A percentile compares a stretch with the other conserved stretches of the same genome.
Conservation (phyloP, 2,113 vertebrate genomes). For the Semnopithecus entellus region DNA sequence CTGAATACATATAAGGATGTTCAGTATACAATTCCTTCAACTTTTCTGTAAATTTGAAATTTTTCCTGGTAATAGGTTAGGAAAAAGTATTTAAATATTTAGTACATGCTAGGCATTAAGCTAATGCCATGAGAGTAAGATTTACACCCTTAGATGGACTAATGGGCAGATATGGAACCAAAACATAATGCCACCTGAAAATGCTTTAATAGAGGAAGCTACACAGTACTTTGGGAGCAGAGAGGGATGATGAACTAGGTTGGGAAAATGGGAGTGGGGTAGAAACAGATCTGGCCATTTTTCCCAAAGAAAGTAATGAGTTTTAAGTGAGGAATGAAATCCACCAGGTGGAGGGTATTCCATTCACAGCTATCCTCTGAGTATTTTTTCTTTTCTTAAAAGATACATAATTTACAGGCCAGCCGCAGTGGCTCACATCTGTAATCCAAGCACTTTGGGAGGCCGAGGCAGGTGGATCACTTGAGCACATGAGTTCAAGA, state of each 20-base stretch:
- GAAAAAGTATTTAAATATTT: conserved; percentile 24
- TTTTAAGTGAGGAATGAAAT: background rate
- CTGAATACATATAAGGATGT: background rate
- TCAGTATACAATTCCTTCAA: background rate
- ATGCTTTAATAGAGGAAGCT: background rate
- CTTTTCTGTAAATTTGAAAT: conserved; percentile 5
- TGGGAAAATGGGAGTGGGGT: background rate
- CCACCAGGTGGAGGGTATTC: background rate
- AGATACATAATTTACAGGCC: background rate
- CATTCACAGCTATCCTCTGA: background rate
- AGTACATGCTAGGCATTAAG: conserved; percentile 10
- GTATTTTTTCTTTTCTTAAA: background rate
- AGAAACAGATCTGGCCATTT: background rate
- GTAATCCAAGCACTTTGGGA: no score
- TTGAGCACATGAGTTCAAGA: no score
- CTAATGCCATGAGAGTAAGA: conserved; percentile 6
- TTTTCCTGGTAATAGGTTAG: conserved; percentile 39
- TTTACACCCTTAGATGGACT: background rate
- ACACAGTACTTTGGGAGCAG: background rate
- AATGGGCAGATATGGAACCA: background rate
- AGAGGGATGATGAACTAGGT: background rate
- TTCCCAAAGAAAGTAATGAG: background rate
- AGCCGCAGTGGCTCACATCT: no score
- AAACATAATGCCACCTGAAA: conserved; percentile 7
- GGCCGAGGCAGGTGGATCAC: no score